Evolutionary conservation across 2,888 invertebrate genomes (phyloP).

Genomic region (Pseudococcus longispinus): DNA sequence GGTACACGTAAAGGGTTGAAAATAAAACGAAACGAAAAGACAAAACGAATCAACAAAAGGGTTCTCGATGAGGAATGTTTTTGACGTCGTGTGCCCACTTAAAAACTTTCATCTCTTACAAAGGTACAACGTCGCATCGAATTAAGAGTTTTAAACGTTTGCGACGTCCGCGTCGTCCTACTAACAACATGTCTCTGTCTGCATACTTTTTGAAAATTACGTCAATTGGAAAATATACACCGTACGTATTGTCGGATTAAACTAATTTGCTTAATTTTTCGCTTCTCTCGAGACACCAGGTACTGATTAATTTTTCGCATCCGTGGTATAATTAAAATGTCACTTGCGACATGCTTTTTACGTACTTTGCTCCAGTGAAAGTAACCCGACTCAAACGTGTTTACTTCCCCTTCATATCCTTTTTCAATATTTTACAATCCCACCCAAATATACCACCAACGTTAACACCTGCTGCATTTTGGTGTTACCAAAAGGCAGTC

Average conservation of each 20-base stretch:
- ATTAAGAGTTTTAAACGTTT: slow-evolving; percentile 52
- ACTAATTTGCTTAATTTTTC: slow-evolving; percentile 15
- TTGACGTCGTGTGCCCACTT: slow-evolving; percentile 56
- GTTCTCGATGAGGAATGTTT: slow-evolving; percentile 51
- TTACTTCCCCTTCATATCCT: neutral
- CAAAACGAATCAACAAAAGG: slow-evolving; percentile 49
- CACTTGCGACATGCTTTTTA: neutral
- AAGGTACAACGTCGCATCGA: slow-evolving; percentile 50
- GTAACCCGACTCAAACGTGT: slow-evolving; percentile 19
- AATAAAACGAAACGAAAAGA: slow-evolving; percentile 54
- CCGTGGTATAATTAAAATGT: neutral
- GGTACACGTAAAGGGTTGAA: slow-evolving; percentile 53
- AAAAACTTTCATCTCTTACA: slow-evolving; percentile 38
- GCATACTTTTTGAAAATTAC: slow-evolving; percentile 15
- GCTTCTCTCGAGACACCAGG: neutral
- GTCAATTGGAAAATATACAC: slow-evolving; percentile 16
- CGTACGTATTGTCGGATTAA: neutral
- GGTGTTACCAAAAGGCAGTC: neutral
- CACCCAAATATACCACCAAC: neutral
- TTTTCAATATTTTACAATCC: neutral
- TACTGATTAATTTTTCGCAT: neutral
- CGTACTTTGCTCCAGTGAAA: neutral
- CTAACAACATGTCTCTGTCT: neutral
- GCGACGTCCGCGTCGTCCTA: neutral
- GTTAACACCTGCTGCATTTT: slow-evolving; percentile 17